Base-by-base conservation (phyloP, 2,888 invertebrate species). In the Spodoptera picta region DNA sequence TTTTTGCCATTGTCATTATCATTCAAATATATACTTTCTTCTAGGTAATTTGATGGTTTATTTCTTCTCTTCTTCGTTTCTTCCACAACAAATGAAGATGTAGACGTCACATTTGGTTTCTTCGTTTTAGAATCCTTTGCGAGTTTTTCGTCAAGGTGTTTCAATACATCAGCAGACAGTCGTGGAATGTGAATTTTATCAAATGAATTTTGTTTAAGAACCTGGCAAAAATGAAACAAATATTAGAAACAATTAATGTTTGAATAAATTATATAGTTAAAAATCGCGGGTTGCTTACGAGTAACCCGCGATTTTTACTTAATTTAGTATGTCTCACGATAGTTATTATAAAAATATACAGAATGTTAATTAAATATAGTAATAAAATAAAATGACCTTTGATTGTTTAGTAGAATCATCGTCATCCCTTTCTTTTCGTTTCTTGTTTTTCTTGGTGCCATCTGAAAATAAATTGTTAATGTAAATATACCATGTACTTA, bases 31-130 rank as follows among this genome's bases (percentile, higher is more conserved):
- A 94, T 80, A 79, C 92, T 94, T 70, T 94, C 89, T 87, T 94
- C 94, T 65, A 94, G 84, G 76, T 90, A 94, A 59, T 87, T 85
- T 6, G 94, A 94, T 3, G 94, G 94, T 75, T 92, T 93, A 60
- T 83, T 90, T 73, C 82, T 90, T 45, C 85, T 84, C 65, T 74
- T 84, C 59, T 70, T 86, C 1, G 84, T 73, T 75, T 89, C 83
- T 86, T 92, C 88, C 0, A 94, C 91, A 47, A 79, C 36, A 71
- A 94, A 94, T n/a, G 84, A 69, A 19, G 90, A 83, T 23, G 94
- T 94, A 3, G 94, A 85, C 70, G 90, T 77, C 4, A 86, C 71
- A 69, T 80, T 82, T 0, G 75, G 42, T 67, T 83, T 87, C 66
- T 84, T 87, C 43, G 63, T 55, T 55, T 77, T 68, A 19, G 62